Conservation (phyloP, 2,797 vertebrate species). For the Catostomus latipinnis region DNA sequence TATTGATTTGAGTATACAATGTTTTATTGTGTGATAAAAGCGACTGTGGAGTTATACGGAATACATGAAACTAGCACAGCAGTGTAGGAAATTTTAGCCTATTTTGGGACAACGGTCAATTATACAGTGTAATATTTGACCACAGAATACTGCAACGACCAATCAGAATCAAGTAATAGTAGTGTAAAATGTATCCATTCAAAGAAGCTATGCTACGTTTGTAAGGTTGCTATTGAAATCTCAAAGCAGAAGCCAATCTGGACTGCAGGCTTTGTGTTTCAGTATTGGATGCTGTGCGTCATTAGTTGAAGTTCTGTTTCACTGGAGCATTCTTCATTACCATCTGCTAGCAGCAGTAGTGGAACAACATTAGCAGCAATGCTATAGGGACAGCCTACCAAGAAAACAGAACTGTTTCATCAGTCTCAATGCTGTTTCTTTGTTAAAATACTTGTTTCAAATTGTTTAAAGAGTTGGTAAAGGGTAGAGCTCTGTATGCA, state of each 20-base stretch:
- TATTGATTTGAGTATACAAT: not conserved
- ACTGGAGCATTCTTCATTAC: slow-evolving; percentile 53
- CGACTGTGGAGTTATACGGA: too few relatives aligned
- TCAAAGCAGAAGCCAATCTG: not conserved
- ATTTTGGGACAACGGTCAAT: not conserved
- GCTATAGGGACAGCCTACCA: slow-evolving; percentile 22
- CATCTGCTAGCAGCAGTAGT: slow-evolving; percentile 43
- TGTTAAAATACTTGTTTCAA: not conserved
- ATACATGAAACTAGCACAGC: not conserved
- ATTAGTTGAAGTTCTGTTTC: slow-evolving; percentile 52
- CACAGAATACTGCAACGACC: not conserved
- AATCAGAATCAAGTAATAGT: not conserved
- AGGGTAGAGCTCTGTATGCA: not conserved
- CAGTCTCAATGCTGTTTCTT: slow-evolving; percentile 7
- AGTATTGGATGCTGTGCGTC: not conserved
- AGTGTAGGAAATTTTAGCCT: not conserved
- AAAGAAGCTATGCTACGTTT: not conserved
- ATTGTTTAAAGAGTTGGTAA: not conserved
- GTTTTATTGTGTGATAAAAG: not conserved
- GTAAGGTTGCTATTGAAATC: not conserved
- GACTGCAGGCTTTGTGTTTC: slow-evolving; percentile 19
- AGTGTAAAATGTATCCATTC: not conserved
- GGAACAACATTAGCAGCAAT: slow-evolving; percentile 35
- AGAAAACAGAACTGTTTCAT: slow-evolving; percentile 30
- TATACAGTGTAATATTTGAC: not conserved